A percentile compares a stretch with the other conserved stretches of the same genome.
Evolutionary conservation across 2,113 vertebrate genomes (phyloP).

Genomic region (Psilopogon haemacephalus): DNA sequence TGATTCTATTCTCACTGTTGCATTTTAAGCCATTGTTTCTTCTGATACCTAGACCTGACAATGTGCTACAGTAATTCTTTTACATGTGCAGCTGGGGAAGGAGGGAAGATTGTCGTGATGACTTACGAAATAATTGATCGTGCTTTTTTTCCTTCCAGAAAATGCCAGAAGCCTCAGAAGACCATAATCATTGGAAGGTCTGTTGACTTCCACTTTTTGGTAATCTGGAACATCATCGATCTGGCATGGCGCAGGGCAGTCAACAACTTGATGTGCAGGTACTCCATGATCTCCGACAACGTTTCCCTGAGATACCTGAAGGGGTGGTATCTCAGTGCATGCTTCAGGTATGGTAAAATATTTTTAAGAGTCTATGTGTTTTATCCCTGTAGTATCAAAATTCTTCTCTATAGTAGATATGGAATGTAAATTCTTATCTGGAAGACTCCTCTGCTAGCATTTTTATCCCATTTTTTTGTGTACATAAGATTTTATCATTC

Average conservation of each 20-base stretch:
- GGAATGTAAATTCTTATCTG: background rate
- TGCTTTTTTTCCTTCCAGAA: conserved; percentile 73
- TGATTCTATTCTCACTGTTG: background rate
- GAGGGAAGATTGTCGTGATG: background rate
- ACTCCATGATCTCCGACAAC: conserved; percentile 96
- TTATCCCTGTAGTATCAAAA: background rate
- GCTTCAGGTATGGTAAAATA: conserved; percentile 85
- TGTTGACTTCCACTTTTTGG: conserved; percentile 80
- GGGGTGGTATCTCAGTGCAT: conserved; percentile 95
- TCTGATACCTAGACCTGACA: background rate
- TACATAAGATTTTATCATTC: background rate
- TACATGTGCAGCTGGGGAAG: background rate
- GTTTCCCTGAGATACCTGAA: conserved; percentile 98
- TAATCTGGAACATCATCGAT: conserved; percentile 67
- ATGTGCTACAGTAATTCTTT: background rate
- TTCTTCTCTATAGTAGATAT: background rate
- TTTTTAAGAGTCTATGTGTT: background rate
- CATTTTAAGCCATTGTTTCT: background rate
- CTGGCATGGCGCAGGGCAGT: conserved; percentile 95
- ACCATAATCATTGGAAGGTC: conserved; percentile 82
- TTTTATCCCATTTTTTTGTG: background rate
- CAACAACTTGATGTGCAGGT: conserved; percentile 92
- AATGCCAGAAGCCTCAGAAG: conserved; percentile 83
- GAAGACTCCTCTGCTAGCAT: background rate
- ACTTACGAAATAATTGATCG: background rate